Base-by-base conservation (phyloP, 2,113 vertebrate genomes). In the Dasyurus viverrinus region DNA sequence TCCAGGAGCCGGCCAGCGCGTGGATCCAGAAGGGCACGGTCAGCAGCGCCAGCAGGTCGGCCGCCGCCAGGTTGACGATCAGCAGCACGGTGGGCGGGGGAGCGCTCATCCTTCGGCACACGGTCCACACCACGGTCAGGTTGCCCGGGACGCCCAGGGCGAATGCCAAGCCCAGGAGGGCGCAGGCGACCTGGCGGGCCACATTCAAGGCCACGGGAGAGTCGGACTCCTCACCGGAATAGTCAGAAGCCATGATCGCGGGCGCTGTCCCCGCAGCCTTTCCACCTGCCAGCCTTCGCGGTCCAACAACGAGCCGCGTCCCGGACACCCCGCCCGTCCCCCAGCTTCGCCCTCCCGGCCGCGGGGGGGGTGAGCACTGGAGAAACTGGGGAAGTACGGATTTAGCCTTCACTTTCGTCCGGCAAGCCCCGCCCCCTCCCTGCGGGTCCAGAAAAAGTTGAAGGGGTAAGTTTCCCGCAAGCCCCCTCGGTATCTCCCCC, bases 1-100 rank as follows among this genome's bases (percentile, higher is more conserved):
- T 8, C 98, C 98, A 99, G 0, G 95, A 92, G 27, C 95, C 94
- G 8, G 97, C 97, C 46, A 99, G 98, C 50, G 98, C 97, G 46
- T 98, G 98, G 94, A 99, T 98, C 98, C 98, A 99, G 2, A 99
- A 6, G 0, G 98, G 98, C 95, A 99, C 96, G 53, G 97, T 98
- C 90, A 98, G 54, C 76, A 99, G 97, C 0, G 98, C 97, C 90
- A 98, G 96, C 53, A 98, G 95, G 92, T 99, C 98, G 19, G 98
- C 98, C 84, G 98, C 53, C 22, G 98, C 98, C 95, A 99, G 97
- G 93, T 98, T 98, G 92, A 98, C 92, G 97, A 99, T 98, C 91
- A 99, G 97, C 90, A 98, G 90, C 26, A 98, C 97, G 0, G 98
- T 98, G 54, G 98, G 98, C 53, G 98, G 98, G 3, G 96, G 84